Percentiles rank a stretch among this genome's conserved stretches.
These are phyloP conservation scores for Anagrus nilaparvatae DNA, from an alignment of 1,140 invertebrate species.

Conservation along the genomic window DNA sequence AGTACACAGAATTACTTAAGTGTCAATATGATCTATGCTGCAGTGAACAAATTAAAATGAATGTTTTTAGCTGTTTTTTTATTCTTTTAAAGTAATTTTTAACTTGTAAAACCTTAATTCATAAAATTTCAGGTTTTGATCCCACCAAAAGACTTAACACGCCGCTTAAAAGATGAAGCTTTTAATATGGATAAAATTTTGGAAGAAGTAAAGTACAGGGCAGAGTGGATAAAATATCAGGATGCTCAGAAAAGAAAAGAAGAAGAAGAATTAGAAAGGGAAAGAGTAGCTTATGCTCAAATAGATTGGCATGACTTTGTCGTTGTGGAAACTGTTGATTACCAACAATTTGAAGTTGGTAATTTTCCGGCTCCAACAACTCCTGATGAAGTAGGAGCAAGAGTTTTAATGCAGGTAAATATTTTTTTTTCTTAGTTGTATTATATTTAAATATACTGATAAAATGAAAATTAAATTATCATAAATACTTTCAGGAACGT, in stretches of 20 bases:
- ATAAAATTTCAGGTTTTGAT: slow-evolving; percentile 60
- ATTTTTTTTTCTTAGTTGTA: neutral
- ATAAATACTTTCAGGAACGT: slow-evolving; percentile 37
- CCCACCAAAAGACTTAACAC: slow-evolving; percentile 83
- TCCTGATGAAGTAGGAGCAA: slow-evolving; percentile 90
- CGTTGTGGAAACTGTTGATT: slow-evolving; percentile 98
- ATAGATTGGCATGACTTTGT: slow-evolving; percentile 99
- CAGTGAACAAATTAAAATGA: too few relatives aligned
- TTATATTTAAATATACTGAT: neutral
- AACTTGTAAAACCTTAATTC: slow-evolving; percentile 3
- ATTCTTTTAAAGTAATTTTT: neutral
- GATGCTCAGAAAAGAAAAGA: slow-evolving; percentile 84
- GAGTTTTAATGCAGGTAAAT: slow-evolving; percentile 77
- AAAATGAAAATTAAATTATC: neutral
- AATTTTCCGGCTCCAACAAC: slow-evolving; percentile 95
- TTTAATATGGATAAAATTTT: slow-evolving; percentile 65
- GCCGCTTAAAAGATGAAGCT: slow-evolving; percentile 70
- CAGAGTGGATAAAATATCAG: slow-evolving; percentile 94
- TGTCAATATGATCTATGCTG: too few relatives aligned
- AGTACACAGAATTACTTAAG: too few relatives aligned
- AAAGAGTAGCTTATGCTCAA: slow-evolving; percentile 91
- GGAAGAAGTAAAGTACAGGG: slow-evolving; percentile 86
- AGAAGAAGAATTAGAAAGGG: slow-evolving; percentile 89
- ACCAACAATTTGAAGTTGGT: slow-evolving; percentile 91
- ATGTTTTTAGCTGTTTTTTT: too few relatives aligned